These are phyloP conservation scores for Sycophila texana DNA, from an alignment of 2,888 invertebrate species.

Conservation along the genomic window DNA sequence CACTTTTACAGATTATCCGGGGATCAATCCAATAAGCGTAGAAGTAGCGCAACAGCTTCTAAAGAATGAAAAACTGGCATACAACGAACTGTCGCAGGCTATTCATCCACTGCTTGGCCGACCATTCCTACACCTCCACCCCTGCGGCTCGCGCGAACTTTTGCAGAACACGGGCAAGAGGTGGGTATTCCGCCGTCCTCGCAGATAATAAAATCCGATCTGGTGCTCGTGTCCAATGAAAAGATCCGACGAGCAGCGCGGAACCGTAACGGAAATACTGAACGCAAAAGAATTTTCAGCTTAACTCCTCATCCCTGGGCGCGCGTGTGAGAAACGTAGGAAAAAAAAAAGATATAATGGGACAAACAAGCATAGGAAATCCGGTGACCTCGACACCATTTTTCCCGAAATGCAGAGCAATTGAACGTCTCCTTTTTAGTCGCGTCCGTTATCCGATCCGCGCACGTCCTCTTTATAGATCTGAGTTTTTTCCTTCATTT, in stretches of 20 bases:
- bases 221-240: no score
- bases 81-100: slow-evolving; percentile 71
- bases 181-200: slow-evolving; percentile 66
- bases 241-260: no score
- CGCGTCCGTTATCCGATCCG: slow-evolving; percentile 1
- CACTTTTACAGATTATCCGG: slow-evolving; percentile 67
- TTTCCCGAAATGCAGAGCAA: slow-evolving; percentile 48
- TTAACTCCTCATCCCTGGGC: no score
- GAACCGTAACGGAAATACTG: no score
- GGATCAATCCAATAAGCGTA: slow-evolving; percentile 68
- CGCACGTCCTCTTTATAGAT: no score
- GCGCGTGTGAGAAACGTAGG: no score
- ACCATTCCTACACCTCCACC: slow-evolving; percentile 70
- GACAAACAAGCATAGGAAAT: slow-evolving; percentile 39
- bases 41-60: slow-evolving; percentile 66
- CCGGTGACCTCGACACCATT: slow-evolving; percentile 58
- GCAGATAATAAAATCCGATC: no score
- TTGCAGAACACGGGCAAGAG: slow-evolving; percentile 65
- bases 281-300: no score
- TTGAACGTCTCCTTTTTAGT: slow-evolving; percentile 34
- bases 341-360: slow-evolving; percentile 22
- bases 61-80: slow-evolving; percentile 60
- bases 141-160: slow-evolving; percentile 70
- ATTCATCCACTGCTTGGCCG: slow-evolving; percentile 71
- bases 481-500: not conserved